A percentile compares a stretch with the other conserved stretches of the same genome.
These are phyloP conservation scores for Botia kubotai DNA, from an alignment of 2,797 vertebrate species.

Conservation along the genomic window DNA sequence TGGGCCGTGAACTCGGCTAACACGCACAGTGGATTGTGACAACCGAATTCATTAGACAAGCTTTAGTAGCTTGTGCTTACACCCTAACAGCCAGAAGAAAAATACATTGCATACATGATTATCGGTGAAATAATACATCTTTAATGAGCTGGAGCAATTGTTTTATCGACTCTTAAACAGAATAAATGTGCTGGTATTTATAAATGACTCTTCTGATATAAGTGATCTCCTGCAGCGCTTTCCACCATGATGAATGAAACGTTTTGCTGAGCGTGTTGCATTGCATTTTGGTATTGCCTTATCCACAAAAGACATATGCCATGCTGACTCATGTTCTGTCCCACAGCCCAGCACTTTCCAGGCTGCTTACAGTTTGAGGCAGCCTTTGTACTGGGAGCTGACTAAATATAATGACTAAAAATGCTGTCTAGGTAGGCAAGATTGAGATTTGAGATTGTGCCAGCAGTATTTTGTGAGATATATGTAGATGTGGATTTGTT, in stretches of 20 bases:
- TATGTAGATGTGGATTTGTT: neutral
- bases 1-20: neutral
- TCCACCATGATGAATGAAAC: neutral
- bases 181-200: constrained; percentile 3
- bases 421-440: neutral
- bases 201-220: neutral
- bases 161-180: neutral
- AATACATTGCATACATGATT: neutral
- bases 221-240: neutral
- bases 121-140: neutral
- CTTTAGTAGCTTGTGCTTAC: neutral
- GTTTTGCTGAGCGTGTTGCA: neutral
- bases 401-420: neutral
- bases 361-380: neutral
- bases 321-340: neutral
- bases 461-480: neutral
- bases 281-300: neutral
- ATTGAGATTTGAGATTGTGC: neutral
- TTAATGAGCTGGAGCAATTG: neutral
- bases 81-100: neutral
- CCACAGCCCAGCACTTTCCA: neutral
- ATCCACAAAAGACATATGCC: neutral
- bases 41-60: neutral
- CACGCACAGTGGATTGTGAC: neutral
- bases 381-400: neutral